Evolutionary conservation across 2,113 vertebrate species (phyloP).

Genomic region (Theristicus caerulescens): DNA sequence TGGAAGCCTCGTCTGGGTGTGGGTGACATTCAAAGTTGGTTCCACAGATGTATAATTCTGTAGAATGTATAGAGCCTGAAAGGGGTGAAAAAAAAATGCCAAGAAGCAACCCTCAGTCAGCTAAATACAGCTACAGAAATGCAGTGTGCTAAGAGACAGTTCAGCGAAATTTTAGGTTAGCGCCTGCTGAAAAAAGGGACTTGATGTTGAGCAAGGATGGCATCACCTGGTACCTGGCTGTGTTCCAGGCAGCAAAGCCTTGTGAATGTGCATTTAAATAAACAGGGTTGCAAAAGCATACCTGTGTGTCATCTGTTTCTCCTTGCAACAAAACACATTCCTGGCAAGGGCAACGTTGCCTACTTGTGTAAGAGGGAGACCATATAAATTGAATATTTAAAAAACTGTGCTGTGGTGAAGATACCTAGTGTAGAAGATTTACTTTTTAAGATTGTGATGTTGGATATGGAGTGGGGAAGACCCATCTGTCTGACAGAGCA

Average conservation of each 20-base stretch:
- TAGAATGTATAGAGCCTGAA: not conserved
- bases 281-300: not conserved
- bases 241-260: not conserved
- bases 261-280: not conserved
- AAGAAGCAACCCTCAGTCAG: not conserved
- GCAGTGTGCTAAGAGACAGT: not conserved
- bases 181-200: not conserved
- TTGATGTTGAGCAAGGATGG: not conserved
- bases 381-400: fast-evolving
- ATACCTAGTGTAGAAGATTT: not conserved
- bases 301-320: not conserved
- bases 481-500: not conserved
- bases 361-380: not conserved
- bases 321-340: not conserved
- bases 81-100: not conserved
- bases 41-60: not conserved
- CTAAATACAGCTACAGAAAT: not conserved
- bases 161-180: not conserved
- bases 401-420: not conserved
- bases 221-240: fast-evolving
- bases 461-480: not conserved
- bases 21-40: not conserved
- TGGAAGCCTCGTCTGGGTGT: not conserved
- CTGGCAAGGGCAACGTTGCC: not conserved
- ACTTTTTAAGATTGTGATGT: not conserved